Evolutionary conservation across 53 echinoderm and acorn worm genomes (phyloP), one percentile per base, ranked within the genome.

Genomic region (Apostichopus leukothele): DNA sequence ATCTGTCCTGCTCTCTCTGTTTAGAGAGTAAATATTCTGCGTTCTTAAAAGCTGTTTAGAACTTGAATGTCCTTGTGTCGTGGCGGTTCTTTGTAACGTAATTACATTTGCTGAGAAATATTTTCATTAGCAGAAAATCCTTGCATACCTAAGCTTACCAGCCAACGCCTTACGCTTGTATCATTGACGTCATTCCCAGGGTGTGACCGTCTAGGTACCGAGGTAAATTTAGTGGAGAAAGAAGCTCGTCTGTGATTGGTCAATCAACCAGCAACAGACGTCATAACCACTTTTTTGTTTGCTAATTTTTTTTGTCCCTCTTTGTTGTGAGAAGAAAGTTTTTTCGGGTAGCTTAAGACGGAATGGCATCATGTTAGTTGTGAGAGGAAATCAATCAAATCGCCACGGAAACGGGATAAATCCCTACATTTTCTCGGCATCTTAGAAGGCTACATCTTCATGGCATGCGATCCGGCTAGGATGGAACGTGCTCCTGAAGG

Each of bases 41-140:
- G 11, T 67, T 85, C 63, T 67, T 85, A 68, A 85, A 85, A 85
- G 67, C 85, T 85, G 85, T 85, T 85, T 85, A 85, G 85, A 67
- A 21, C 39, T 67, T 85, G 50, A 25, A 63, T 85, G 85, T 85
- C 85, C 85, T 85, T 85, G 85, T 68, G 85, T 67, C 50, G 85
- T 85, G 59, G 85, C 85, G 51, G 63, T 50, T 51, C 85, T 85
- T 67, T 85, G 85, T 68, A 85, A 85, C 27, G 67, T 85, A 85
- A 85, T 85, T 85, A 85, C 85, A 85, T 85, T 85, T 85, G 67
- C 85, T 27, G 85, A 85, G 85, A 85, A 85, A 85, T 85, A 85
- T 85, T 85, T 85, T 85, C 85, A 85, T 85, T 85, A 85, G 85
- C 67, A 23, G 85, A 85, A 85, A 85, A 85, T 85, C 85, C 85